Evolutionary conservation across 2,888 invertebrate genomes (phyloP), one percentile per base, ranked within the genome.

Genomic region (Chydorus sphaericus): DNA sequence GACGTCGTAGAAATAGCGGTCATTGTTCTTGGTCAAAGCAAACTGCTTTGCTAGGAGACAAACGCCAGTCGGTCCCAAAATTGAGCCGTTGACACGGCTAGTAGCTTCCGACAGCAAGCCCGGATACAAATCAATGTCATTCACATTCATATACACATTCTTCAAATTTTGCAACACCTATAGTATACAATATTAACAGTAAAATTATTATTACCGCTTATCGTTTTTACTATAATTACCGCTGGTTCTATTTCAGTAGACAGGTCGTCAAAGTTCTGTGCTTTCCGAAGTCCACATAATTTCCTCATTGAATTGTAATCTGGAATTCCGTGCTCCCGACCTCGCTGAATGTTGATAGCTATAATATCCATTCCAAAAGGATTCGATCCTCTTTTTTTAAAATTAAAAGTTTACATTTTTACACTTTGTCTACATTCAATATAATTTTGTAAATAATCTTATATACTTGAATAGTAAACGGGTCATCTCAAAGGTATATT

Each of bases 1-100:
- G 48, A 71, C 70, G 59, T 77, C 78, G 66, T 85, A 87, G 72
- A 85, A 89, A 66, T 80, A 86, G 52, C 85, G 73, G 67, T 89
- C 88, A 0, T 82, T 83, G 39, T 72, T 69, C 60, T 80, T 80
- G 0, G 83, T 79, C 59, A 84, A 77, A 60, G 78, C 73, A 62
- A 92, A 79, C 69, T 91, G 89, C 65, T 85, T 85, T 59, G 79
- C 71, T 26, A 75, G 65, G 48, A 60, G 53, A 39, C 59, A 59
- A 2, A 60, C 58, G 51, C 62, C 62, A 7, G 62, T 63, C 10
- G 62, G 63, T 1, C 63, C 63, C 1, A 62, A 33, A 8, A 63
- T 39, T 14, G 62, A 59, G 23, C 62, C 62, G 26, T 60, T 59
- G 26, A 62, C 36, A 18, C 62, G 59, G 14, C 56, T 56, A 5